These are phyloP conservation scores for Malurus elegans DNA, from an alignment of 2,113 vertebrate species.

Conservation along the genomic window DNA sequence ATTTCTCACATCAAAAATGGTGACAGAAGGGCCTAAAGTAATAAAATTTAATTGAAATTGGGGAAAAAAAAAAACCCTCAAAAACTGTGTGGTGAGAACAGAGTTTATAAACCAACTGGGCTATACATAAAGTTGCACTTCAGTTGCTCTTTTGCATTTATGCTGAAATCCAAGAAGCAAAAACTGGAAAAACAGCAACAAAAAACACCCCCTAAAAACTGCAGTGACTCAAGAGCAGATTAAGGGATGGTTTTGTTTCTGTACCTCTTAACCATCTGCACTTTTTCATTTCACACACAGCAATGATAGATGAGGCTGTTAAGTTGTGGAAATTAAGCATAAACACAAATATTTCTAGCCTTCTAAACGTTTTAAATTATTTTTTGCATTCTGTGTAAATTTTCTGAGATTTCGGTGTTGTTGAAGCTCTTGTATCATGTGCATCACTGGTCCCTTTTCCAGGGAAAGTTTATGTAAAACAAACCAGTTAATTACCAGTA, in stretches of 20 bases:
- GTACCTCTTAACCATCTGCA: neutral
- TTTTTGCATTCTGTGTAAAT: neutral
- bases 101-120: neutral
- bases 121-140: neutral
- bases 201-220: neutral
- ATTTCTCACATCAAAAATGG: neutral
- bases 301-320: neutral
- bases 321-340: neutral
- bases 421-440: neutral
- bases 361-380: neutral
- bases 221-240: neutral
- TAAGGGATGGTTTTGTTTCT: neutral
- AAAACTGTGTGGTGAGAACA: neutral
- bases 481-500: neutral
- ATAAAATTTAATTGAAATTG: neutral
- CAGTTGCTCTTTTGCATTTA: neutral
- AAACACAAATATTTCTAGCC: neutral
- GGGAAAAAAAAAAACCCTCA: accelerated
- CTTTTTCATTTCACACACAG: neutral
- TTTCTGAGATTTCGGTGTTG: neutral
- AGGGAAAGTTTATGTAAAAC: neutral
- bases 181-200: neutral
- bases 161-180: neutral
- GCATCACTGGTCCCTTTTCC: neutral
- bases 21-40: neutral